Evolutionary conservation across 2,797 vertebrate species (phyloP), one percentile per base, ranked within the genome.

Genomic region (Schizothorax lantsangensis): DNA sequence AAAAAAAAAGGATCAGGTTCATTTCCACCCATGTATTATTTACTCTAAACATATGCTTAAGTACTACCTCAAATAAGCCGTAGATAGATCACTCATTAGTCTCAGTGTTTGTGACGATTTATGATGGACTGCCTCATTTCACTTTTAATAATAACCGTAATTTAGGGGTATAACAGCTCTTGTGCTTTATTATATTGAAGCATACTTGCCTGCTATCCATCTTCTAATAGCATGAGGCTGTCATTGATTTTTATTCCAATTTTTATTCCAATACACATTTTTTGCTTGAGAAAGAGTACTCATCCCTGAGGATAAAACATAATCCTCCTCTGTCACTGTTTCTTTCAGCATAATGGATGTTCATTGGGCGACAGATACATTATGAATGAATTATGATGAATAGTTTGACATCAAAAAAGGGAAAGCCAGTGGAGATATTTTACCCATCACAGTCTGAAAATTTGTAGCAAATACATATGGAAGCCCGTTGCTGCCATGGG

Each of bases 131-230:
- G 90, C 71, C 89, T 91, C 90, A 91, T 93, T 88, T 91, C 81
- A 88, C 74, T 87, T 89, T 92, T 90, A 89, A 92, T 92, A 92
- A 93, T 89, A 91, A 91, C 89, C 85, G 69, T 93, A 88, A 93
- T 92, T 91, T 90, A 84, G 57, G 87, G 89, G 23, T 84, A 91
- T 84, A 89, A 90, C 90, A 91, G 88, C 88, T 91, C 88, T 91
- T 93, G 91, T 92, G 72, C 75, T 83, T 71, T 86, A 88, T 86
- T 86, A 84, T 92, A 89, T 86, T 90, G 85, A 82, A 90, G 81
- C 77, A 45, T 68, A 69, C 84, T 84, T 87, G 43, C 33, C 83
- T 72, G 40, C 49, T 79, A 92, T 93, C 83, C 77, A 88, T 91
- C 88, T 92, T 88, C 47, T 52, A 88, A 86, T 89, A 71, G 54